Percentiles rank a stretch among this genome's conserved stretches.
Evolutionary conservation across 2,113 vertebrate genomes (phyloP).

Genomic region (Chionomys nivalis): DNA sequence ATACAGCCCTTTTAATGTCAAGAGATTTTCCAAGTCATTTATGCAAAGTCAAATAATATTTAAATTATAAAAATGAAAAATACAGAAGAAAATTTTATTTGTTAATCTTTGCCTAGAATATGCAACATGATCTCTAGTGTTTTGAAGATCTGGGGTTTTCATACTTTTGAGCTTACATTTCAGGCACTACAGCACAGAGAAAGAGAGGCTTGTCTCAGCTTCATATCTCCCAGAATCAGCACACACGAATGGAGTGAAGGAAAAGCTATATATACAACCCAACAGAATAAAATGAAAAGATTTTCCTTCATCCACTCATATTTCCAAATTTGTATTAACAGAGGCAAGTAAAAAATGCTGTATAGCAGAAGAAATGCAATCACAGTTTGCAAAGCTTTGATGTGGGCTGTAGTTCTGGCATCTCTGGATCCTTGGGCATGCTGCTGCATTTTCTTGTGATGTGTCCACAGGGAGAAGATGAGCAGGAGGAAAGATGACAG

Average conservation of each 20-base stretch:
- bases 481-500: no score
- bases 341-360: not conserved
- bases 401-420: no score
- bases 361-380: no score
- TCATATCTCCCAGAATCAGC: conserved; percentile 8
- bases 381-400: no score
- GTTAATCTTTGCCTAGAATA: not conserved
- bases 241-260: not conserved
- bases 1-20: no score
- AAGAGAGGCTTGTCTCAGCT: not conserved
- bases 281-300: not conserved
- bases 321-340: not conserved
- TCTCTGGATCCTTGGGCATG: no score
- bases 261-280: not conserved
- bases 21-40: no score
- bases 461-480: not conserved
- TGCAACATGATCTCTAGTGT: not conserved
- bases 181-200: not conserved
- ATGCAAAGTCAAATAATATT: no score
- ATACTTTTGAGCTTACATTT: not conserved
- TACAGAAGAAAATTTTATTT: no score
- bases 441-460: not conserved
- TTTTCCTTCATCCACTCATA: fast-evolving
- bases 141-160: no score
- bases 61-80: no score